Conservation (phyloP, 2,113 vertebrate species). For the Corythornis vintsioides region DNA sequence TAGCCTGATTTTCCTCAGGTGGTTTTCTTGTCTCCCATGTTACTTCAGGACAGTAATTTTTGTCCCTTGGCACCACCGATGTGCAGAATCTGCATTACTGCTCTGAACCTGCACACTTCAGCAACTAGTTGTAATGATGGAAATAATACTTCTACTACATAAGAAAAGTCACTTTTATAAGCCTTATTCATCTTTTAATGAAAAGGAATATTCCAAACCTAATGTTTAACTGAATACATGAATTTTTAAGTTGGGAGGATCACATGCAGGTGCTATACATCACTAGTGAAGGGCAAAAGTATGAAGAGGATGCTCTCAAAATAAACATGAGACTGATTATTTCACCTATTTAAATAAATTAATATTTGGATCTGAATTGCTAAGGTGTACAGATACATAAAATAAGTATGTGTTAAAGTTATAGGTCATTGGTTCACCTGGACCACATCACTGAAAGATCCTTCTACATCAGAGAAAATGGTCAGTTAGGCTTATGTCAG, state of each 20-base stretch:
- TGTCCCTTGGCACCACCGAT: neutral
- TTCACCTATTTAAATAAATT: neutral
- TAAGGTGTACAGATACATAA: neutral
- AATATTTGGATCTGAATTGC: neutral
- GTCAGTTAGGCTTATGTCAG: neutral
- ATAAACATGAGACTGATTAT: fast-evolving
- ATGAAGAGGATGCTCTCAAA: neutral
- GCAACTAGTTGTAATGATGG: neutral
- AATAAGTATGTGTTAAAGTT: neutral
- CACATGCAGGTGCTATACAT: neutral
- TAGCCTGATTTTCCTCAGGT: neutral
- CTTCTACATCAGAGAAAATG: neutral
- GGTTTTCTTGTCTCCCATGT: neutral
- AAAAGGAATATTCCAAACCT: conserved; percentile 34
- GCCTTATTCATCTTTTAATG: conserved; percentile 46
- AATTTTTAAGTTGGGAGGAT: conserved; percentile 30
- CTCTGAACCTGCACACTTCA: neutral
- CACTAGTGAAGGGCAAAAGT: neutral
- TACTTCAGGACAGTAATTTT: neutral
- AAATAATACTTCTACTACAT: conserved; percentile 37
- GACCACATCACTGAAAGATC: neutral
- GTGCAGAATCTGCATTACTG: neutral
- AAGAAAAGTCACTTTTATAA: conserved; percentile 4
- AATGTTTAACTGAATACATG: neutral
- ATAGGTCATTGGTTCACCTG: neutral